phyloP scores from a whole-genome alignment of 2,797 vertebrate species.

The Brotula barbata region DNA sequence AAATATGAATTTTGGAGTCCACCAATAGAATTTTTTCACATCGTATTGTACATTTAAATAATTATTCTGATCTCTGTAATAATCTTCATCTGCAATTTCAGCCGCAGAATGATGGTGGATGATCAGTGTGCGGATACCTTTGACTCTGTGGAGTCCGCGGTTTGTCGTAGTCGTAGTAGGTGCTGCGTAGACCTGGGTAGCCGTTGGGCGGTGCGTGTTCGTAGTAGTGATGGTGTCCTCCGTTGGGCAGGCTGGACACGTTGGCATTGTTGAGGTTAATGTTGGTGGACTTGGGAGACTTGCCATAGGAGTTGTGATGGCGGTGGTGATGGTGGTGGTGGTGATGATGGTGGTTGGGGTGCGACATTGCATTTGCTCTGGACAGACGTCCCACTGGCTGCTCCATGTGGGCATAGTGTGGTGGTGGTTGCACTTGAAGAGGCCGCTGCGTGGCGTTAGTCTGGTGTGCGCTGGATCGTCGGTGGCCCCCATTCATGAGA shows the following conservation, averaged over 20 bases:
- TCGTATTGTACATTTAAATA: background rate
- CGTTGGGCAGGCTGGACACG: constrained; percentile 89
- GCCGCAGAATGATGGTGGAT: background rate
- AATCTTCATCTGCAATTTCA: background rate
- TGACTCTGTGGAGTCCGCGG: constrained; percentile 85
- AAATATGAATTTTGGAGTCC: too few relatives aligned
- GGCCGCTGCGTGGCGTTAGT: constrained; percentile 97
- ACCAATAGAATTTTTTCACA: background rate
- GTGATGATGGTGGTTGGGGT: constrained; percentile 76
- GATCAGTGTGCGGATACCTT: constrained; percentile 82
- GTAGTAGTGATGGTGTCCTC: constrained; percentile 84
- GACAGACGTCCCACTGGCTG: constrained; percentile 80
- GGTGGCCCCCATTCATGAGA: constrained; percentile 91
- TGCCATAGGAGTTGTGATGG: constrained; percentile 89
- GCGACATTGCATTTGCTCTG: constrained; percentile 80
- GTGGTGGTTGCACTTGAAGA: constrained; percentile 89
- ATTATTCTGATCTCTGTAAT: background rate
- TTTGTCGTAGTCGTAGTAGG: constrained; percentile 86
- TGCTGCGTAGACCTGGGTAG: constrained; percentile 74
- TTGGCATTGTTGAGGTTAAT: constrained; percentile 99
- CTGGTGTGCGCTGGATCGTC: constrained; percentile 89
- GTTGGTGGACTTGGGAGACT: constrained; percentile 96
- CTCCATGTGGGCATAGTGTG: constrained; percentile 89
- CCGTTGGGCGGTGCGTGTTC: constrained; percentile 85
- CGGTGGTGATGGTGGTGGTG: constrained; percentile 89